These are phyloP conservation scores for Andinoacara biseriatus DNA, from an alignment of 2,113 vertebrate species.

Conservation along the genomic window DNA sequence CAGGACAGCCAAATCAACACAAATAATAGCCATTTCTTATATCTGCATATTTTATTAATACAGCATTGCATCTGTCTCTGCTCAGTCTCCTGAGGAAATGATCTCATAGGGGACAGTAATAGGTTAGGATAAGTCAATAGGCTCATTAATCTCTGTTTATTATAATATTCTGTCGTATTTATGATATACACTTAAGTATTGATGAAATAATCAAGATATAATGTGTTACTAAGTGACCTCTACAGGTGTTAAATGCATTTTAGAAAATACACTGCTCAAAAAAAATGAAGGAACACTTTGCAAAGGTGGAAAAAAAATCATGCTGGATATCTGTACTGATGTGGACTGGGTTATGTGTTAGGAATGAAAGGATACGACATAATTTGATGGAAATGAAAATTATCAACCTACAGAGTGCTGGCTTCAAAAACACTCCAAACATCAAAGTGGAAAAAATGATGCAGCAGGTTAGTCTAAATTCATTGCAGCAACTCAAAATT, in stretches of 20 bases:
- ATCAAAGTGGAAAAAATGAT: too few relatives aligned
- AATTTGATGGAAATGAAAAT: too few relatives aligned
- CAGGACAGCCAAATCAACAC: background rate
- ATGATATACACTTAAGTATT: background rate
- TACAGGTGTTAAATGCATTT: accelerated
- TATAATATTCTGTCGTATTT: background rate
- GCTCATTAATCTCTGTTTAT: background rate
- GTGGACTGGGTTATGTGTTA: too few relatives aligned
- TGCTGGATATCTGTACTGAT: too few relatives aligned
- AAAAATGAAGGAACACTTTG: too few relatives aligned
- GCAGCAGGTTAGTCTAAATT: too few relatives aligned
- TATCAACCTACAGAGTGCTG: too few relatives aligned
- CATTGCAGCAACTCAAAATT: too few relatives aligned
- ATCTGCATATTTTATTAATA: background rate
- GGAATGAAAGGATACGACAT: too few relatives aligned
- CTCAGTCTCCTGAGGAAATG: background rate
- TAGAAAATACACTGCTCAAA: too few relatives aligned
- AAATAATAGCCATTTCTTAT: background rate
- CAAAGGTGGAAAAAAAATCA: too few relatives aligned
- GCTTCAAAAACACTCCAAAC: too few relatives aligned
- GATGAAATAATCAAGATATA: background rate
- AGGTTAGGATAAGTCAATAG: background rate
- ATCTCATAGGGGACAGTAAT: background rate
- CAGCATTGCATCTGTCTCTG: background rate
- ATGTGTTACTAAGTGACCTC: background rate